Percentiles rank a stretch among this genome's conserved stretches.
Conservation (phyloP, 2,888 invertebrate species). For the Stramonita haemastoma region DNA sequence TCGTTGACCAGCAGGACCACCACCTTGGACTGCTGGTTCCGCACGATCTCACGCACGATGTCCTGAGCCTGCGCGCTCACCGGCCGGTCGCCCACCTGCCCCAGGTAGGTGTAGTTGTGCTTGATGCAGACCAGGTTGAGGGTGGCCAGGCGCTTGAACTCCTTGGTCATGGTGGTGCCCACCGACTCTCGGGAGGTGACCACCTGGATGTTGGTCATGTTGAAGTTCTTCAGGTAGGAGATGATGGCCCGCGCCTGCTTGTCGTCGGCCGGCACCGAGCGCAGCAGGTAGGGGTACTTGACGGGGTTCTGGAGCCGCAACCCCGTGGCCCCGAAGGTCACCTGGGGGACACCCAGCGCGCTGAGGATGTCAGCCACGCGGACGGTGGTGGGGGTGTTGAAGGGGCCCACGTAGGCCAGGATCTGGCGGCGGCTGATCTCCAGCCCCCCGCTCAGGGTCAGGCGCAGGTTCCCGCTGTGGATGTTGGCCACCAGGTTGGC, state of each 20-base stretch:
- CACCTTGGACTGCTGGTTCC: constrained; percentile 51
- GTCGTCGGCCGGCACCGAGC: constrained; percentile 72
- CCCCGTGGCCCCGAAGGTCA: constrained; percentile 72
- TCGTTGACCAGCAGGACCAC: constrained; percentile 69
- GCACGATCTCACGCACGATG: constrained; percentile 52
- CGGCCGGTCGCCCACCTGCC: constrained; percentile 55
- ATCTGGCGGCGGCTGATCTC: constrained; percentile 40
- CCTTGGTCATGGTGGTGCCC: constrained; percentile 64
- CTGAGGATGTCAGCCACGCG: constrained; percentile 69
- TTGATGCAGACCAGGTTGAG: constrained; percentile 71
- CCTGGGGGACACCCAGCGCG: constrained; percentile 69
- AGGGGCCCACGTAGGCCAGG: constrained; percentile 62
- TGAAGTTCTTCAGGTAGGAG: constrained; percentile 75
- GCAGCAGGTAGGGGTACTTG: constrained; percentile 56
- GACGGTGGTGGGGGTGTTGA: constrained; percentile 66
- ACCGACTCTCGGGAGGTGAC: constrained; percentile 66
- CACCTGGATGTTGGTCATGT: constrained; percentile 77
- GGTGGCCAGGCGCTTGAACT: constrained; percentile 68
- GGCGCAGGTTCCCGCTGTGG: constrained; percentile 65
- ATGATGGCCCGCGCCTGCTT: constrained; percentile 75
- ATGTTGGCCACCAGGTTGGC: constrained; percentile 73
- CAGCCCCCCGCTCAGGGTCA: constrained; percentile 49
- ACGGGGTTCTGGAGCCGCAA: constrained; percentile 60
- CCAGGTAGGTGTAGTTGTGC: constrained; percentile 62
- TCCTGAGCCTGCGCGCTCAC: constrained; percentile 53